Conservation (phyloP, 1,140 invertebrate genomes). For the Drosophila mauritiana region DNA sequence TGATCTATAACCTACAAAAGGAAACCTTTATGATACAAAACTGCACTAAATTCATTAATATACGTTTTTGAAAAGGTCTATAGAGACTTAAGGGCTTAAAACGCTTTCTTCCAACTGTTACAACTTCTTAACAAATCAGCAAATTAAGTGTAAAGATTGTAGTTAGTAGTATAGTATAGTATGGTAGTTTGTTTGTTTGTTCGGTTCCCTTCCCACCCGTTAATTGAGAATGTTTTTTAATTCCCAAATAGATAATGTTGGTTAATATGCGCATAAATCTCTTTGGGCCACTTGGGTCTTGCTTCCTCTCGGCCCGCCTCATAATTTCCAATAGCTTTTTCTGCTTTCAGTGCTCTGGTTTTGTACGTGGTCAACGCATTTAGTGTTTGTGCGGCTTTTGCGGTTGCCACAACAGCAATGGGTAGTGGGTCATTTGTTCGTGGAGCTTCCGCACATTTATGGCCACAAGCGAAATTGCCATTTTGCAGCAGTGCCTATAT, state of each 20-base stretch:
- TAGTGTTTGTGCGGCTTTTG: constrained; percentile 65
- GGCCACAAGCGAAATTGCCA: constrained; percentile 35
- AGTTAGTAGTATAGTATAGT: too few relatives aligned
- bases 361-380: constrained; percentile 34
- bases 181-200: not conserved
- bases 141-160: too few relatives aligned
- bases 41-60: too few relatives aligned
- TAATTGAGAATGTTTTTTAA: not conserved
- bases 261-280: constrained; percentile 31
- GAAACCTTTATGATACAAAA: too few relatives aligned
- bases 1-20: too few relatives aligned
- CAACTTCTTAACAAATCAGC: too few relatives aligned
- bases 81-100: too few relatives aligned
- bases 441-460: constrained; percentile 49
- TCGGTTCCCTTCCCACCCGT: not conserved
- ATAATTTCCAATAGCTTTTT: constrained; percentile 50
- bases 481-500: constrained; percentile 37
- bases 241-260: constrained; percentile 36
- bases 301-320: constrained; percentile 20
- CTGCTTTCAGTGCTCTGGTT: constrained; percentile 25
- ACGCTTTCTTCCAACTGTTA: too few relatives aligned
- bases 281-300: not conserved
- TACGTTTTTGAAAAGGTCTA: too few relatives aligned
- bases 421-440: constrained; percentile 35
- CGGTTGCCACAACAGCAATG: constrained; percentile 22